Evolutionary conservation across 1,140 invertebrate genomes (phyloP), one percentile per base, ranked within the genome.

Genomic region (Drosophila oshimai): DNA sequence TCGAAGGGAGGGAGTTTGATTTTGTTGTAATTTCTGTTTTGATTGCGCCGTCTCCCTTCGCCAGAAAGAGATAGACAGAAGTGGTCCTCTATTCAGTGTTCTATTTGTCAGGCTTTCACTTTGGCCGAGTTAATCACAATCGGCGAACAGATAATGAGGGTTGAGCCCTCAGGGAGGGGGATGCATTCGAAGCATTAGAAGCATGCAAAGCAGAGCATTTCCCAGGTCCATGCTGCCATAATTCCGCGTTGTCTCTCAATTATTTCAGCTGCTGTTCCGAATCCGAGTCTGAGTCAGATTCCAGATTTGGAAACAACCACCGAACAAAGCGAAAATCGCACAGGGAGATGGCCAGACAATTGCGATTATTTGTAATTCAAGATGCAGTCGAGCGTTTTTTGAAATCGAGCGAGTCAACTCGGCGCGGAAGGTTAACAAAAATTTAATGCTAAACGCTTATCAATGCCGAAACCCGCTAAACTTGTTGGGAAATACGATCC

Each of bases 311-410:
- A 46, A 54, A 61, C 58, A 44, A 44, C 58, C 57, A 80, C 45
- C 44, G 31, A 47, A 33, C 47, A 75, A 46, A 33, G 50, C 51
- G 12, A 24, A 33, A 51, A 45, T n/a, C 17, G 24, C 17, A 50
- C 34, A 28, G 47, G 49, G 10, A 24, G 28, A 61, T 29, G 10
- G 39, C 31, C 60, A 88, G 70, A 88, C 83, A 87, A 87, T 87
- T 87, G 87, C 81, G 87, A 87, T 89, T 88, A 89, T 87, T 89
- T 89, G 87, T 87, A 89, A 89, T 89, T 89, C 39, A 90, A 89
- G 87, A 89, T 77, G 87, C 87, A 86, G 77, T 87, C 83, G 88
- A 81, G 87, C 87, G 74, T 86, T 80, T 65, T 69, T 46, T 39
- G 64, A 81, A 78, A 65, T 78, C 79, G 70, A 79, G 70, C 74